Base-by-base conservation (phyloP, 2,888 invertebrate species). In the Chloromyia formosa region DNA sequence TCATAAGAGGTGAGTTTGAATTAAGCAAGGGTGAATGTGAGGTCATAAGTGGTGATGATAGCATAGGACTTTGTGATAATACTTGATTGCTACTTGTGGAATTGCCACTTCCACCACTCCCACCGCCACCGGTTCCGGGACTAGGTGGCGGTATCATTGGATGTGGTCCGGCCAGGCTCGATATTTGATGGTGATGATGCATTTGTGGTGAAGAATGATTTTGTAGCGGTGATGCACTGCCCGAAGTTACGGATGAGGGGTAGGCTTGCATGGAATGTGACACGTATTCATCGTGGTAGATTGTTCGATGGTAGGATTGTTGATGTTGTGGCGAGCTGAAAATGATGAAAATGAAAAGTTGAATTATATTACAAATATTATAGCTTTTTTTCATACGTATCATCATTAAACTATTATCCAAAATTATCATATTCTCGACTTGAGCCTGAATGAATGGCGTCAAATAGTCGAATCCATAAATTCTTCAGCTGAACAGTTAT, bases 1-100 rank as follows among this genome's bases (percentile, higher is more conserved):
- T 81, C 23, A 84, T 77, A 78, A 84, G 79, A 22, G 84, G 81
- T 74, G 84, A 81, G 75, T 82, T 84, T 16, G 83, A 82, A 76
- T 80, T 82, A 22, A 85, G 79, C 45, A 86, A 75, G 1, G 84
- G 81, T 14, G 81, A 80, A 61, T 81, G 81, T 4, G 83, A 81
- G 22, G 80, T 79, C 76, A 84, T 79, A 40, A 82, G 82, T 9
- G 80, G 80, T 61, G 79, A 80, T 40, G 79, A 75, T 62, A 80
- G 49, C 79, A 80, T 78, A 16, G 79, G 78, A 66, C 78, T 80
- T 53, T 80, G 80, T 53, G 79, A 64, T 4, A 78, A 49, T 1
- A 77, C 77, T 20, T 77, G 77, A 74, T 71, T 71, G 20, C 74
- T 58, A 49, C 49, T 22, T 23, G 45, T 22, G 16, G 53, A 75